A percentile compares a stretch with the other conserved stretches of the same genome.
phyloP scores from a whole-genome alignment of 1,140 invertebrate species.

The Drosophila rufa region DNA sequence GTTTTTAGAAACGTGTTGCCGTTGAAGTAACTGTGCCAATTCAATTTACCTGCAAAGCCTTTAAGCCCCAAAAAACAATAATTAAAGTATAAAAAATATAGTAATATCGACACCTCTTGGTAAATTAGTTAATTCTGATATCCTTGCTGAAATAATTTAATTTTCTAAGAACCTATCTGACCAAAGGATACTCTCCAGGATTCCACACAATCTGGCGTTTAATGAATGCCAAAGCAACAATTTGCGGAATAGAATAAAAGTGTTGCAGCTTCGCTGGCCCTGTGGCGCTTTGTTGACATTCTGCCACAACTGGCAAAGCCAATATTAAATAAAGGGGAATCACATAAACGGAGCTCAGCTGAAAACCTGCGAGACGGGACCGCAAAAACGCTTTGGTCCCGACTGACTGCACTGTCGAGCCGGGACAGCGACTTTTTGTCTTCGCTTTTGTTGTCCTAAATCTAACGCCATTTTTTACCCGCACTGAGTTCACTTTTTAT shows the following conservation, averaged over 20 bases:
- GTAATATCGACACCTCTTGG: too few relatives aligned
- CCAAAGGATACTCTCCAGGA: not conserved
- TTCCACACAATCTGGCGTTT: not conserved
- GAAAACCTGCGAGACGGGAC: constrained; percentile 52
- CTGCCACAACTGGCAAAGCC: constrained; percentile 48
- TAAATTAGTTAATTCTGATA: too few relatives aligned
- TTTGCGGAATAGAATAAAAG: constrained; percentile 39
- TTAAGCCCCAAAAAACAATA: too few relatives aligned
- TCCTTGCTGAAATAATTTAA: too few relatives aligned
- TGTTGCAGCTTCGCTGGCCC: constrained; percentile 22
- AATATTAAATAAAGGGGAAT: constrained; percentile 51
- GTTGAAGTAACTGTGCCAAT: too few relatives aligned
- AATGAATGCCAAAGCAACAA: constrained; percentile 15
- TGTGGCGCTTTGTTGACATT: constrained; percentile 53
- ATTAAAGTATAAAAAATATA: too few relatives aligned
- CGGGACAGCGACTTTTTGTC: constrained; percentile 48
- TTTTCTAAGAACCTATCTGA: not conserved
- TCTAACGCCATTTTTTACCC: constrained; percentile 66
- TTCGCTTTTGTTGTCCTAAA: constrained; percentile 73
- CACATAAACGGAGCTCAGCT: constrained; percentile 26
- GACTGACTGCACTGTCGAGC: constrained; percentile 49
- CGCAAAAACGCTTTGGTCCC: constrained; percentile 66
- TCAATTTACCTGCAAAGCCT: too few relatives aligned
- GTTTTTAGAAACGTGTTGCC: too few relatives aligned
- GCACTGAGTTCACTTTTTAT: constrained; percentile 53